These are phyloP conservation scores for Eurystomus glaucurus DNA, from an alignment of 2,797 vertebrate genomes.

Conservation along the genomic window DNA sequence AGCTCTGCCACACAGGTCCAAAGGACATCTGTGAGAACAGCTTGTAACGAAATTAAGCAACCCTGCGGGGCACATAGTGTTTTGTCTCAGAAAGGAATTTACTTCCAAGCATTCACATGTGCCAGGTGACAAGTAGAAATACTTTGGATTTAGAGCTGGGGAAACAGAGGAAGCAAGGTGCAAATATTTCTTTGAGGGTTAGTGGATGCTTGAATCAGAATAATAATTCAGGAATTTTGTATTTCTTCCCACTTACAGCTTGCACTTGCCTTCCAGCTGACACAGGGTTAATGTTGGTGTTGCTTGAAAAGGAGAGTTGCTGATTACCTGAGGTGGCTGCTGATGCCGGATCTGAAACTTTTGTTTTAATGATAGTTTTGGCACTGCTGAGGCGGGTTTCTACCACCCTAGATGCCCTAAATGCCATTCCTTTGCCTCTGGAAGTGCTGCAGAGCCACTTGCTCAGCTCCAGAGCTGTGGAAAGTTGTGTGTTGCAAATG, in stretches of 20 bases:
- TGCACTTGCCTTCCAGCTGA: not conserved
- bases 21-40: not conserved
- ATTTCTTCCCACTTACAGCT: not conserved
- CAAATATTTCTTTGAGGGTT: slow-evolving; percentile 12
- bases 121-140: slow-evolving; percentile 12
- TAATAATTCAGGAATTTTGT: not conserved
- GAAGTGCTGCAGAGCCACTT: not conserved
- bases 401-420: not conserved
- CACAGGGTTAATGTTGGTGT: not conserved
- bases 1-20: not conserved
- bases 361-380: not conserved
- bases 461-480: not conserved
- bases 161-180: slow-evolving; percentile 4
- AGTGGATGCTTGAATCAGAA: not conserved
- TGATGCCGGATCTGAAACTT: not conserved
- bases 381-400: not conserved
- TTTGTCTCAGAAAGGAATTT: slow-evolving; percentile 23
- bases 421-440: not conserved
- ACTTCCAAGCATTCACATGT: not conserved
- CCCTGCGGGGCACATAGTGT: not conserved
- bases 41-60: not conserved
- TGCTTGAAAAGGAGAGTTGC: not conserved
- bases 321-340: not conserved
- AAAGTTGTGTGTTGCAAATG: not conserved
- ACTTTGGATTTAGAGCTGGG: not conserved